Conservation (phyloP, 2,113 vertebrate genomes). For the Struthio camelus region DNA sequence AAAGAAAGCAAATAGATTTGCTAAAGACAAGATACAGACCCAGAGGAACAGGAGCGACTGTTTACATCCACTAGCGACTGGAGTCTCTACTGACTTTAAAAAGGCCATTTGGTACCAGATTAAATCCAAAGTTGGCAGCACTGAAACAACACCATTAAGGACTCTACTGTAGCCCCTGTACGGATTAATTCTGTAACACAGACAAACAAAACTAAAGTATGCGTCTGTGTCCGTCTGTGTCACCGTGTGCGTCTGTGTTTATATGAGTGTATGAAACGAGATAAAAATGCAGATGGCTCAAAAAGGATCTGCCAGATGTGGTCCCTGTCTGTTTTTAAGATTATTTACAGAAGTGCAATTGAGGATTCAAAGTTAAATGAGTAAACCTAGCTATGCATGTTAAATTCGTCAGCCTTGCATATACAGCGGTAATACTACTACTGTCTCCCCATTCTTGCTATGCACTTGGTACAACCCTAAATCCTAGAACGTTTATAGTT, state of each 20-base stretch:
- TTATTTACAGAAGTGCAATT: background rate
- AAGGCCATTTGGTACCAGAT: background rate
- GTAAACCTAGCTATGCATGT: background rate
- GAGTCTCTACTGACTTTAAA: background rate
- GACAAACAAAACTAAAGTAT: background rate
- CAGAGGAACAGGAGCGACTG: background rate
- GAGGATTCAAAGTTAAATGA: background rate
- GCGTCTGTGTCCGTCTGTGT: background rate
- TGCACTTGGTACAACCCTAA: background rate
- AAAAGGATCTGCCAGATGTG: background rate
- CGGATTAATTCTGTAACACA: background rate
- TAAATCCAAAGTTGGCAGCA: background rate
- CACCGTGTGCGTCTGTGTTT: background rate
- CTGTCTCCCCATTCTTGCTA: background rate
- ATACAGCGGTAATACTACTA: background rate
- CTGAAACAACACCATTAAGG: background rate
- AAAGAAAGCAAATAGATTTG: background rate
- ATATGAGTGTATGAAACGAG: background rate
- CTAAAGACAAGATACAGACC: background rate
- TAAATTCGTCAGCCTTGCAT: background rate
- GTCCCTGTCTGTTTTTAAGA: background rate
- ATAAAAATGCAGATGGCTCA: background rate
- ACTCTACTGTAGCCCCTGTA: background rate
- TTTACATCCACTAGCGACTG: background rate
- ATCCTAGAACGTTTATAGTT: background rate